A percentile compares a stretch with the other conserved stretches of the same genome.
phyloP scores from a whole-genome alignment of 92 coral and sea anemone species.

The Phenganax stokvisi region DNA sequence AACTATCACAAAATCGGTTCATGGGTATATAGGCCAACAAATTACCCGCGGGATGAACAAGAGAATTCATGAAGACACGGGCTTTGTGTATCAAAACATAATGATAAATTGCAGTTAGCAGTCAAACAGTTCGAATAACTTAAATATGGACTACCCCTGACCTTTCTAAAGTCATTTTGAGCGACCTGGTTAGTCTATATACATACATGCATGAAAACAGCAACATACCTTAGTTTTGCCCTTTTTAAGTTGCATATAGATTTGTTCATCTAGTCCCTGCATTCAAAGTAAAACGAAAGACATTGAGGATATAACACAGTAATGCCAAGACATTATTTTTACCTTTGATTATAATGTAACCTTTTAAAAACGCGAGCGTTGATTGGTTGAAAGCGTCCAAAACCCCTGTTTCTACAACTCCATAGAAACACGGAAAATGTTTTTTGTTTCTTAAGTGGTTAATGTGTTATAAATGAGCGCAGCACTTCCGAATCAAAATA shows the following conservation, averaged over 20 bases:
- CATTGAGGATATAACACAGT: not conserved
- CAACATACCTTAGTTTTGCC: slow-evolving; percentile 53
- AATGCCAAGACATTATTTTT: too few species aligned
- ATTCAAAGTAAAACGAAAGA: not conserved
- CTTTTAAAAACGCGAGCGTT: too few species aligned
- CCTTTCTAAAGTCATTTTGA: not conserved
- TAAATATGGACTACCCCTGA: not conserved
- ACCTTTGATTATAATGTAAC: too few species aligned
- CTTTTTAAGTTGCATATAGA: slow-evolving; percentile 76
- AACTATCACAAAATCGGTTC: too few species aligned
- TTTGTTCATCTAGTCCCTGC: slow-evolving; percentile 82
- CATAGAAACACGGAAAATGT: too few species aligned
- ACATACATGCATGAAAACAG: too few species aligned
- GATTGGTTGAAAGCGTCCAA: too few species aligned
- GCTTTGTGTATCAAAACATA: not conserved
- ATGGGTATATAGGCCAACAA: not conserved
- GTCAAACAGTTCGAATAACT: not conserved
- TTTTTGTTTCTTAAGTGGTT: too few species aligned
- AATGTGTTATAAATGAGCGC: too few species aligned
- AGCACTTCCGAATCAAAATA: too few species aligned
- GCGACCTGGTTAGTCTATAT: not conserved
- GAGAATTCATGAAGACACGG: not conserved
- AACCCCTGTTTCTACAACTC: too few species aligned
- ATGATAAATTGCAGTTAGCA: not conserved
- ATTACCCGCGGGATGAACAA: not conserved